Evolutionary conservation across 2,797 vertebrate genomes (phyloP).

Genomic region (Cichlasoma orientale): DNA sequence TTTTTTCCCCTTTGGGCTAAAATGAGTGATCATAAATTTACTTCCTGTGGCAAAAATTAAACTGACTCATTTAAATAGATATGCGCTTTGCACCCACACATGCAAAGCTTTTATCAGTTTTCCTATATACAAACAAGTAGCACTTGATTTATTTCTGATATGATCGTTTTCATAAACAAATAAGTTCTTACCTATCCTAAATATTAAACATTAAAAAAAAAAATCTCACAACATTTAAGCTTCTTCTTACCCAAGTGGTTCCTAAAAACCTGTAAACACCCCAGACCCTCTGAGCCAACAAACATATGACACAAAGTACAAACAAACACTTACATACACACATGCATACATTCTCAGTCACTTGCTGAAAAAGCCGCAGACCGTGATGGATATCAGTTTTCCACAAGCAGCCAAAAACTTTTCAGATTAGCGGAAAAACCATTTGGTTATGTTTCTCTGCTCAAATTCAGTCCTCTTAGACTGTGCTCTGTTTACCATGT

Average conservation of each 20-base stretch:
- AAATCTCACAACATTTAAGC: not conserved
- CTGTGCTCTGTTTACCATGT: not conserved
- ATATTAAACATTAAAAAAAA: not conserved
- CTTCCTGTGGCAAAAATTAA: constrained; percentile 32
- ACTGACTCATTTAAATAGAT: not conserved
- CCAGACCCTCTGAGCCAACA: not conserved
- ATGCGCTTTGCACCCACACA: not conserved
- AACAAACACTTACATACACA: not conserved
- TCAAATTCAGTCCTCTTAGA: not conserved
- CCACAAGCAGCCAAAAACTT: not conserved
- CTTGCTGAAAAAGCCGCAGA: not conserved
- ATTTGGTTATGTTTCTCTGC: not conserved
- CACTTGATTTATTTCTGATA: constrained; percentile 10
- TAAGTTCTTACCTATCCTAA: not conserved
- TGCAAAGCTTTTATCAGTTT: constrained; percentile 6
- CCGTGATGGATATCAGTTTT: not conserved
- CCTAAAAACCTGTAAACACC: not conserved
- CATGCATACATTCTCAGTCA: not conserved
- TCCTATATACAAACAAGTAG: constrained; percentile 11
- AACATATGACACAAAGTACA: not conserved
- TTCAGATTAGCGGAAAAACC: too few species aligned
- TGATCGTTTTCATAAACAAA: constrained; percentile 17
- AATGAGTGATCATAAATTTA: constrained; percentile 14
- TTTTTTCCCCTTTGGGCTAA: not conserved
- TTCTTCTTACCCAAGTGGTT: not conserved